A percentile compares a stretch with the other conserved stretches of the same genome.
These are phyloP conservation scores for Gymnodraco acuticeps DNA, from an alignment of 2,797 vertebrate genomes.

Conservation along the genomic window DNA sequence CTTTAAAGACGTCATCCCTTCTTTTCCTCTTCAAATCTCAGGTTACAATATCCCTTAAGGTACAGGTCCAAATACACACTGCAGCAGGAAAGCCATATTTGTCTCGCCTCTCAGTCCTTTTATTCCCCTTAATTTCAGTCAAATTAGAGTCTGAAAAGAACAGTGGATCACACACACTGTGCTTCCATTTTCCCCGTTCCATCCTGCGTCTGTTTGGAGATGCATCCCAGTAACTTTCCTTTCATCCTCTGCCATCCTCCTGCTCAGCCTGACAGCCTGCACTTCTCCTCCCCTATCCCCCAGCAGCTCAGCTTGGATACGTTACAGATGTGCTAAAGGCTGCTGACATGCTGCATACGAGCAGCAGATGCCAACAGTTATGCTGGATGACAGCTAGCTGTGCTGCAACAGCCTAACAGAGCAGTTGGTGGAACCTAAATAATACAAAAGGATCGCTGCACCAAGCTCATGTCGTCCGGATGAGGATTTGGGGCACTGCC, in stretches of 20 bases:
- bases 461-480: not conserved
- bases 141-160: constrained; percentile 31
- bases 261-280: constrained; percentile 21
- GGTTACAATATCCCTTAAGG: not conserved
- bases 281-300: constrained; percentile 19
- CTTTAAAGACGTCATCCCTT: not conserved
- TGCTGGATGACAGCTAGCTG: constrained; percentile 28
- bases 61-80: not conserved
- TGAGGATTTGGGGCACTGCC: not conserved
- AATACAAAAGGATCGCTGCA: not conserved
- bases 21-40: not conserved
- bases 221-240: constrained; percentile 47
- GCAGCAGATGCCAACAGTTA: constrained; percentile 39
- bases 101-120: not conserved
- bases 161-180: not conserved
- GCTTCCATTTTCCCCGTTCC: constrained; percentile 8
- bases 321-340: constrained; percentile 41
- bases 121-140: constrained; percentile 15
- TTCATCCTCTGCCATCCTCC: constrained; percentile 60
- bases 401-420: not conserved
- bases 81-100: not conserved
- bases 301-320: constrained; percentile 39
- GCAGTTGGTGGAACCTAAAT: not conserved
- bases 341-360: constrained; percentile 22
- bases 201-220: constrained; percentile 18